Conservation (phyloP, 2,888 invertebrate genomes). For the Germaria angustata region DNA sequence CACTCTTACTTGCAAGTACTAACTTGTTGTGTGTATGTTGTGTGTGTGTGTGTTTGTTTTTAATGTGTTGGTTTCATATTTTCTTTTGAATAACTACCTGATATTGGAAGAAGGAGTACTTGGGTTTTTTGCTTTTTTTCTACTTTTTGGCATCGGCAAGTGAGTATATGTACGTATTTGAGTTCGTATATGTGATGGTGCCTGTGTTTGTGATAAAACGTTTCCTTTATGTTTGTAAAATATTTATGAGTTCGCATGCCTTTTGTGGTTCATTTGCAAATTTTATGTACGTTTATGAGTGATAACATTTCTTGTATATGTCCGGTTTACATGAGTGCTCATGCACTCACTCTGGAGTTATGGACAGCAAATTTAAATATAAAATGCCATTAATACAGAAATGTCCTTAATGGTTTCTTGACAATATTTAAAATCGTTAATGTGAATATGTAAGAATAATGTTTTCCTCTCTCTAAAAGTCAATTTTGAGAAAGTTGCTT, state of each 20-base stretch:
- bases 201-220: constrained; percentile 1
- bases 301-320: constrained; percentile 40
- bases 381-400: constrained; percentile 15
- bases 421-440: neutral
- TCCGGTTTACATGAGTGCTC: neutral
- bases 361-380: neutral
- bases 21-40: no score
- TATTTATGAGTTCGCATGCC: constrained; percentile 68
- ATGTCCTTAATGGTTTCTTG: constrained; percentile 20
- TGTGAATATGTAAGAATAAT: neutral
- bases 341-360: neutral
- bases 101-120: constrained; percentile 1
- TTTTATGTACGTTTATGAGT: constrained; percentile 58
- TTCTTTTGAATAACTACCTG: constrained; percentile 24
- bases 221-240: constrained; percentile 44
- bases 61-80: neutral
- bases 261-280: constrained; percentile 69
- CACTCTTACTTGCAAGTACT: neutral
- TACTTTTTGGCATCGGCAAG: neutral
- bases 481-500: no score
- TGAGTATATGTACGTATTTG: neutral
- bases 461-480: no score
- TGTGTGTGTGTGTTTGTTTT: neutral
- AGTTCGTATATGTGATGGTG: neutral
- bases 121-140: neutral